Evolutionary conservation across 2,113 vertebrate genomes (phyloP).

Genomic region (Lathamus discolor): DNA sequence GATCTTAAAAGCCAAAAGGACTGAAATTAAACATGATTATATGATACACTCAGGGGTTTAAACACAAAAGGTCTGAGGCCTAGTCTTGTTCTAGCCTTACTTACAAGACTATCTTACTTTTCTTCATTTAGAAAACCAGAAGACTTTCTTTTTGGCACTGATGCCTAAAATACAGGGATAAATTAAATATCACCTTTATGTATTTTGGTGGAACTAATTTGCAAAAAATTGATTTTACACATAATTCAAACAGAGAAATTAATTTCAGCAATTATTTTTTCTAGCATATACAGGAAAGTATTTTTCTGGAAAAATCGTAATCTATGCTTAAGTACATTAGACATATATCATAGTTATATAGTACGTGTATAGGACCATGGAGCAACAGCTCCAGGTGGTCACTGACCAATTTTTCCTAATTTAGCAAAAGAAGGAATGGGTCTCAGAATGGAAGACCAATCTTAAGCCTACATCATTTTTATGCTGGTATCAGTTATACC

Average conservation of each 20-base stretch:
- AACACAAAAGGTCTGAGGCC: neutral
- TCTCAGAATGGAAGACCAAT: neutral
- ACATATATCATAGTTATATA: neutral
- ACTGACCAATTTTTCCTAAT: neutral
- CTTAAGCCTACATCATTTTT: neutral
- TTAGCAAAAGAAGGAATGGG: neutral
- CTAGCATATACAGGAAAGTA: neutral
- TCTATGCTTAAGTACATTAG: neutral
- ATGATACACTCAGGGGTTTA: neutral
- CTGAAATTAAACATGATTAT: neutral
- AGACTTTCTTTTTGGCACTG: neutral
- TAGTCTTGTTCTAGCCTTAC: neutral
- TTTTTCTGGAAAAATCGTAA: neutral
- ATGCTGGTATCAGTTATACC: neutral
- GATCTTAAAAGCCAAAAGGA: neutral
- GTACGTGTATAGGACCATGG: fast-evolving
- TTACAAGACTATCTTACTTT: neutral
- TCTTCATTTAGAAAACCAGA: neutral
- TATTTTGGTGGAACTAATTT: neutral
- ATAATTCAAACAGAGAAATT: neutral
- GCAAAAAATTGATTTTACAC: neutral
- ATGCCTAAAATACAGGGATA: neutral
- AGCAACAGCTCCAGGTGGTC: neutral
- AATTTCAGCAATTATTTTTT: neutral
- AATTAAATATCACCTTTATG: neutral